Conservation (phyloP, 2,797 vertebrate species). For the Catamblyrhynchus diadema region DNA sequence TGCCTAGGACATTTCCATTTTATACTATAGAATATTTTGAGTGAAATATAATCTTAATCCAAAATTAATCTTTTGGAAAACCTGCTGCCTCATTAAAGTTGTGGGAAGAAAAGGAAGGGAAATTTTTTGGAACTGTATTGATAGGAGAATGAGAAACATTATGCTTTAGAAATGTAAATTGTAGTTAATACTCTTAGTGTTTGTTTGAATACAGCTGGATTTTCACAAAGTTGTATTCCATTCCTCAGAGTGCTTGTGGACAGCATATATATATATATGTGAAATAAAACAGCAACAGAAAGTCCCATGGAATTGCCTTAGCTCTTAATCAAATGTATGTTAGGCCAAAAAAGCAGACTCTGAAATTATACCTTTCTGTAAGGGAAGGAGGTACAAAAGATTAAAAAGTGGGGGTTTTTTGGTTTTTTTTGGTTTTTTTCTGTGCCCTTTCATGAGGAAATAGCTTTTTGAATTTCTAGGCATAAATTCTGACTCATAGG, state of each 20-base stretch:
- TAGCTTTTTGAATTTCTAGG: not conserved
- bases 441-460: not conserved
- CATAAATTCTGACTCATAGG: not conserved
- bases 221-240: not conserved
- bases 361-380: not conserved
- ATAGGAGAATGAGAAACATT: not conserved
- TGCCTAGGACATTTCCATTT: not conserved
- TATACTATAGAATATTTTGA: not conserved
- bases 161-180: not conserved
- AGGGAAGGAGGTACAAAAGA: rapidly evolving
- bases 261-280: not conserved
- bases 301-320: not conserved
- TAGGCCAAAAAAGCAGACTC: not conserved
- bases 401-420: not conserved
- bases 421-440: not conserved
- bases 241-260: not conserved
- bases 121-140: not conserved
- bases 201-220: not conserved
- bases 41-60: not conserved
- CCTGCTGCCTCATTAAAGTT: not conserved
- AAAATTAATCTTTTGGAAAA: not conserved
- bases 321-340: not conserved
- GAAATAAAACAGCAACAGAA: not conserved
- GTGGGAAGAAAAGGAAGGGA: not conserved
- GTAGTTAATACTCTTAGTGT: not conserved